Evolutionary conservation across 2,113 vertebrate genomes (phyloP), one percentile per base, ranked within the genome.

Genomic region (Taurulus bubalis): DNA sequence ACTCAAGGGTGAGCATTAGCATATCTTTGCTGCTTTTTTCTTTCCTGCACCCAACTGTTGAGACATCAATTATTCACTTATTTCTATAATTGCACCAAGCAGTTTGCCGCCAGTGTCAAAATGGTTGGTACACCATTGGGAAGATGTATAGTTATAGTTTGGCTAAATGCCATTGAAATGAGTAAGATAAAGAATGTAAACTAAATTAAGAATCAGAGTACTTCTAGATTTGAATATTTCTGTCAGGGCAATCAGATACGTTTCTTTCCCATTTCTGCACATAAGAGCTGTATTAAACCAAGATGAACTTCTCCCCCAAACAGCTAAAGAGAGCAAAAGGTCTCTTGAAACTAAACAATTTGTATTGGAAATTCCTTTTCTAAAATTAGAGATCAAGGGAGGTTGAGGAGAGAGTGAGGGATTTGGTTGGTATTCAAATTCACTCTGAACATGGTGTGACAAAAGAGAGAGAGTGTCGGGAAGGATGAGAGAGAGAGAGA

Each of bases 341-440:
- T 86, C 81, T 85, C 75, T 79, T 83, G 71, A 91, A 78, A 62
- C 76, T 73, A 67, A 75, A 82, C 79, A 86, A 76, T 87, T 82
- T 85, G 49, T 56, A 86, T 49, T 67, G 70, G 83, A 83, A 90
- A 87, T 75, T 85, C 47, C 68, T 77, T 86, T 83, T 75, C 69
- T 84, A 80, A 88, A 87, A 87, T 84, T 82, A 84, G 71, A 73
- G 81, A 84, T 89, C 83, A 77, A 82, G 82, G 78, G 62, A 80
- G 65, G 76, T 68, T 75, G 68, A 30, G 75, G 72, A 68, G 86
- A 76, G 40, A 71, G 84, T 28, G 45, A 77, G 71, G 85, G 89
- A 90, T 91, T 91, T 91, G 81, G 82, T 88, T 81, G 75, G 67
- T 85, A 79, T 81, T 86, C 76, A 77, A 70, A 87, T 88, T 90